Conservation (phyloP, 2,113 vertebrate species). For the Cyprinus carpio region DNA sequence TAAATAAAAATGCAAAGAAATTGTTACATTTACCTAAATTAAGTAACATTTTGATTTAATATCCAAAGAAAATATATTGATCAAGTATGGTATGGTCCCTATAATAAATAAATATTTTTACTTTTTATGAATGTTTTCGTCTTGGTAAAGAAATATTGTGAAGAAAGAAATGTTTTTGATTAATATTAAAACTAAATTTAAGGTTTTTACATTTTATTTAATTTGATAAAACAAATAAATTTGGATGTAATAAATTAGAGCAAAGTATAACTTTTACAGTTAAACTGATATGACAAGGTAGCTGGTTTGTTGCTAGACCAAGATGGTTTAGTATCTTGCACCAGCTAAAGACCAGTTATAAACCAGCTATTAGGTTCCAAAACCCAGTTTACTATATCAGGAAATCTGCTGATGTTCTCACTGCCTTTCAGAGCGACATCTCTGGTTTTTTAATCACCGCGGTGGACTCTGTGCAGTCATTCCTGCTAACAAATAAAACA, state of each 20-base stretch:
- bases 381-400: background rate
- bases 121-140: background rate
- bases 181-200: background rate
- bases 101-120: background rate
- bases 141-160: too few species aligned
- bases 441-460: slow-evolving; percentile 74
- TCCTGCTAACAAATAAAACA: slow-evolving; percentile 80
- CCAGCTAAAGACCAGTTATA: background rate
- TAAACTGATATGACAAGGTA: background rate
- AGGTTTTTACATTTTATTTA: background rate
- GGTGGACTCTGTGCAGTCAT: slow-evolving; percentile 82
- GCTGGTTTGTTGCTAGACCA: background rate
- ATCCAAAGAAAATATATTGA: background rate
- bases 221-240: background rate
- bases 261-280: background rate
- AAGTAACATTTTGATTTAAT: too few species aligned
- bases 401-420: slow-evolving; percentile 30
- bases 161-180: background rate
- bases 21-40: too few species aligned
- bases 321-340: background rate
- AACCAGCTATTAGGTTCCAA: background rate
- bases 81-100: background rate
- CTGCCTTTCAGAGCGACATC: slow-evolving; percentile 65
- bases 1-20: background rate
- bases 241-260: background rate